These are phyloP conservation scores for Hormiphora californensis DNA, from an alignment of 37 sponge, comb jelly and placozoan genomes.

Conservation along the genomic window DNA sequence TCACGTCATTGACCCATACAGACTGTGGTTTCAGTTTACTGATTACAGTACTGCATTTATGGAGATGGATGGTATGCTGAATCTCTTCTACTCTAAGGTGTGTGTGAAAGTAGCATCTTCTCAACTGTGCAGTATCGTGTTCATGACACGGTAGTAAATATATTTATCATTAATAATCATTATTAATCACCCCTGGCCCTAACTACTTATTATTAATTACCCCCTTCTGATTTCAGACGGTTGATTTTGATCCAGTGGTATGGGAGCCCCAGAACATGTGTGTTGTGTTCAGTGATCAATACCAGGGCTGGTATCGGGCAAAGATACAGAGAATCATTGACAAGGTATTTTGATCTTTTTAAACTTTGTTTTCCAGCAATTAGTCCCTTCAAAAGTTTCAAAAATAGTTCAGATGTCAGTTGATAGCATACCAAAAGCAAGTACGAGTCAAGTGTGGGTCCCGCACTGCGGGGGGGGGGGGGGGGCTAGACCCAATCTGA, in stretches of 20 bases:
- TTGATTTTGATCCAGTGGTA: neutral
- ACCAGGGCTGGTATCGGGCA: constrained; percentile 19
- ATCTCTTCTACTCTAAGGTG: constrained; percentile 7
- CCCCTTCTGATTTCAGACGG: constrained; percentile 7
- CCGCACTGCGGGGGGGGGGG: no score
- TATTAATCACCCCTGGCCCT: neutral
- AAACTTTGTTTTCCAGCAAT: no score
- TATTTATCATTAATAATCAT: no score
- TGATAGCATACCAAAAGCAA: no score
- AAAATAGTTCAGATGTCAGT: no score
- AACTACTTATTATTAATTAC: neutral
- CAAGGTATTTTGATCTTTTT: no score
- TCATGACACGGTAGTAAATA: neutral
- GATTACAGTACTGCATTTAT: neutral
- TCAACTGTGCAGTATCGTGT: neutral
- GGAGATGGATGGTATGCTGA: neutral
- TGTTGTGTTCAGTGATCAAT: constrained; percentile 19
- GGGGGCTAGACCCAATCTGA: no score
- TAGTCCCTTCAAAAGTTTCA: no score
- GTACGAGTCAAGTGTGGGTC: no score
- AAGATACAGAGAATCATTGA: neutral
- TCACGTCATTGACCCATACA: neutral
- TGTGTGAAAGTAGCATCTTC: no score
- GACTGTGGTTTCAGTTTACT: neutral
- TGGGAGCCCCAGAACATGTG: neutral